These are phyloP conservation scores for Parasteatoda tepidariorum DNA, from an alignment of 1,140 invertebrate species.

Conservation along the genomic window DNA sequence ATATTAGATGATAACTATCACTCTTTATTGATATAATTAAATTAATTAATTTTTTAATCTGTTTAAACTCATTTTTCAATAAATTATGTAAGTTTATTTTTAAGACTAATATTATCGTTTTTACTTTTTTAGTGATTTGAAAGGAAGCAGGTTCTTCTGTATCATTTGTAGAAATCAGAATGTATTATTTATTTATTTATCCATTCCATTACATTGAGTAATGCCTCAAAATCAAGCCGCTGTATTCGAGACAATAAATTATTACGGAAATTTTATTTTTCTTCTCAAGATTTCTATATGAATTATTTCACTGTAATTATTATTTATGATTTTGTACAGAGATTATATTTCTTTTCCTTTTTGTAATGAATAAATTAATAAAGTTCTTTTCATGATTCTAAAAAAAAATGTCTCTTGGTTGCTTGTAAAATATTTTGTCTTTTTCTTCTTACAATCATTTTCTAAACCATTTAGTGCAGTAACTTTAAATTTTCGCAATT, in stretches of 20 bases:
- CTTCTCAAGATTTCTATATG: not conserved
- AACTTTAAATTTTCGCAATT: not conserved
- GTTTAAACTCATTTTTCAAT: too few species aligned
- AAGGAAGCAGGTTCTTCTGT: not conserved
- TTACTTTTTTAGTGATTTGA: too few species aligned
- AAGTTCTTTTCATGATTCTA: not conserved
- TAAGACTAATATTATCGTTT: too few species aligned
- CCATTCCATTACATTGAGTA: slow-evolving; percentile 11
- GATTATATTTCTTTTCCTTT: not conserved
- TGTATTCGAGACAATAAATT: slow-evolving; percentile 44
- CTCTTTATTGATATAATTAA: too few species aligned
- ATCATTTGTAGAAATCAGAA: not conserved
- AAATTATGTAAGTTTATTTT: too few species aligned
- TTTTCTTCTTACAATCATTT: not conserved
- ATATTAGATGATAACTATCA: too few species aligned
- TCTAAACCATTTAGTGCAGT: not conserved
- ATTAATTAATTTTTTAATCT: too few species aligned
- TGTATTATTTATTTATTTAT: slow-evolving; percentile 48
- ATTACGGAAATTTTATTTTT: slow-evolving; percentile 19
- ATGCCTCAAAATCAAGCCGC: slow-evolving; percentile 14
- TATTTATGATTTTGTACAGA: not conserved
- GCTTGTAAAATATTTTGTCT: not conserved
- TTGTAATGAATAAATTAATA: not conserved
- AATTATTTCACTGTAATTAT: not conserved
- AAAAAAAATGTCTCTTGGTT: not conserved